A percentile compares a stretch with the other conserved stretches of the same genome.
These are phyloP conservation scores for Hyalella azteca DNA, from an alignment of 2,888 invertebrate species.

Conservation along the genomic window DNA sequence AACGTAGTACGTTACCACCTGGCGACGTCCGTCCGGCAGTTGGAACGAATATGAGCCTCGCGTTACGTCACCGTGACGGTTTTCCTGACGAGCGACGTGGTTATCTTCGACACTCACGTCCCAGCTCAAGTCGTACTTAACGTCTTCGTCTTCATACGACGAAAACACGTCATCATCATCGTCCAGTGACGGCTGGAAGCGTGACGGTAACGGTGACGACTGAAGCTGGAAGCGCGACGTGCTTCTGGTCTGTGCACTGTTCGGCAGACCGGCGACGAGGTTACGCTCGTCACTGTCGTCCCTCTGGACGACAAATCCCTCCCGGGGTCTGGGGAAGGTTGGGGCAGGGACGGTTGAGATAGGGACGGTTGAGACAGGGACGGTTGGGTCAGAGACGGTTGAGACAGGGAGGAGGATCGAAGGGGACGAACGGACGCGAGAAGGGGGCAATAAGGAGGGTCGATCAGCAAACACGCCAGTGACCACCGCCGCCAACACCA, in stretches of 20 bases:
- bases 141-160: conserved; percentile 10
- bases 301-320: not conserved
- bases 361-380: too few relatives aligned
- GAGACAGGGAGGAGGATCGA: too few relatives aligned
- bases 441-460: too few relatives aligned
- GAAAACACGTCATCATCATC: conserved; percentile 1
- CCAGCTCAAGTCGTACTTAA: conserved; percentile 20
- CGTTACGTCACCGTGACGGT: conserved; percentile 1
- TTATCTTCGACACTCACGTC: conserved; percentile 30
- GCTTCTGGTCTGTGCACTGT: not conserved
- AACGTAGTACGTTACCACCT: conserved; percentile 26
- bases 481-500: too few relatives aligned
- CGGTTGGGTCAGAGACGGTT: too few relatives aligned
- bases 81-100: not conserved
- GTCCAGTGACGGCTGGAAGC: not conserved
- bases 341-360: not conserved
- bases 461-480: too few relatives aligned
- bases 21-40: not conserved
- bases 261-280: not conserved
- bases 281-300: not conserved
- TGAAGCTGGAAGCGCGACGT: not conserved
- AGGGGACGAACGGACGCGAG: too few relatives aligned
- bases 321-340: not conserved
- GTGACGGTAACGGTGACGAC: too few relatives aligned
- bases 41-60: conserved; percentile 19